Evolutionary conservation across 2,888 invertebrate species (phyloP), one percentile per base, ranked within the genome.

Genomic region (Plebejus argus): DNA sequence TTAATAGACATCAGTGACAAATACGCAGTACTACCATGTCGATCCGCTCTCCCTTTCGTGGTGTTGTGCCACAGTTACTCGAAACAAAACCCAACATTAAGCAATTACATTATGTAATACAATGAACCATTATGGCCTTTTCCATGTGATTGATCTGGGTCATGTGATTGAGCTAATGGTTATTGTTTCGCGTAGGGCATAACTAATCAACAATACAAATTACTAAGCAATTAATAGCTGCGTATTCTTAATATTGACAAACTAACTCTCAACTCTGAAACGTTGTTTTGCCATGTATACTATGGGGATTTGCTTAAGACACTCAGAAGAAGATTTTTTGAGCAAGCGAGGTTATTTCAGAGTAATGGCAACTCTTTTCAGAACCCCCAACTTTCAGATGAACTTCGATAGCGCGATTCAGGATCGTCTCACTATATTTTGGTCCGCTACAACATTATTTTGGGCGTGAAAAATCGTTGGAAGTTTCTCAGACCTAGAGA

Each of bases 111-210:
- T 66, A 66, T 66, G 28, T 33, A 66, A 58, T 12, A 20, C 61
- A 23, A 23, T 10, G 6, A 12, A 66, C 66, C 12, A 20, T 20
- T 28, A 15, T 66, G 66, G 66, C 66, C 28, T 66, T 66, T 61
- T 66, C 66, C 66, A 28, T 66, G 28, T 66, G 66, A 66, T 66
- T 66, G 66, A 66, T 66, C 66, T 66, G 18, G 66, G 66, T 33
- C 66, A 66, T 28, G 61, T 66, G 66, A 66, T 66, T 66, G 66
- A 66, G 33, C 20, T 66, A 66, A 18, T 66, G 66, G 18, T 66
- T 66, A 66, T 66, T 66, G 66, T 66, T 66, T 66, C 28, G 66
- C 15, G 28, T 66, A 66, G 66, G 66, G 66, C 66, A 66, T 28
- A 66, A 28, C 66, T 33, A 66, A 33, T 66, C 28, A 15, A 66